Base-by-base conservation (phyloP, 2,888 invertebrate species). In the Coenonympha arcania region DNA sequence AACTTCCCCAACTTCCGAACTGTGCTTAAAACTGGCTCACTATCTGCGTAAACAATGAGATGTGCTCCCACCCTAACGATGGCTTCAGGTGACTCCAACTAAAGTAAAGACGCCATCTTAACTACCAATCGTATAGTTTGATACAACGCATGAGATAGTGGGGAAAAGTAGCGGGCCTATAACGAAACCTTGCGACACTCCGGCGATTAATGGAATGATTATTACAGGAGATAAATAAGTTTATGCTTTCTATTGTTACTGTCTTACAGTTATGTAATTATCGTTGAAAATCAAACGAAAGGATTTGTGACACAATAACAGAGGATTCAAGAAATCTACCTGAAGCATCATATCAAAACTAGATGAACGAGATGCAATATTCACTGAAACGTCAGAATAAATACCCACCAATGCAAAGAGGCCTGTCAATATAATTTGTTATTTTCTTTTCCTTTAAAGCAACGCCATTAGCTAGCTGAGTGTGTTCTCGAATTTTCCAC, bases 341-440 rank as follows among this genome's bases (percentile, higher is more conserved):
- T n/a, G n/a, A n/a, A n/a, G n/a, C n/a, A n/a, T n/a, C n/a, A n/a
- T n/a, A n/a, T n/a, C n/a, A n/a, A n/a, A n/a, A n/a, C n/a, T n/a
- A n/a, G n/a, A n/a, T n/a, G n/a, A n/a, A n/a, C n/a, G n/a, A n/a
- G n/a, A n/a, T n/a, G n/a, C n/a, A n/a, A n/a, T n/a, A n/a, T n/a
- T n/a, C n/a, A n/a, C n/a, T n/a, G n/a, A n/a, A n/a, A n/a, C n/a
- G n/a, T n/a, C n/a, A n/a, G n/a, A n/a, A 16, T 33, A 15, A 33
- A 33, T 16, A 33, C 13, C 8, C 16, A 6, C 16, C 42, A 33
- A 39, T 19, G 31, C 26, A 11, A 16, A 40, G 6, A 18, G 31
- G 22, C 15, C 53, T 76, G 79, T 79, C 79, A 80, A 83, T 81
- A 83, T 81, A 81, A 80, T 76, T 78, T 78, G 79, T 82, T 79